Conservation (phyloP, 1,140 invertebrate species). For the Tenebrio molitor region DNA sequence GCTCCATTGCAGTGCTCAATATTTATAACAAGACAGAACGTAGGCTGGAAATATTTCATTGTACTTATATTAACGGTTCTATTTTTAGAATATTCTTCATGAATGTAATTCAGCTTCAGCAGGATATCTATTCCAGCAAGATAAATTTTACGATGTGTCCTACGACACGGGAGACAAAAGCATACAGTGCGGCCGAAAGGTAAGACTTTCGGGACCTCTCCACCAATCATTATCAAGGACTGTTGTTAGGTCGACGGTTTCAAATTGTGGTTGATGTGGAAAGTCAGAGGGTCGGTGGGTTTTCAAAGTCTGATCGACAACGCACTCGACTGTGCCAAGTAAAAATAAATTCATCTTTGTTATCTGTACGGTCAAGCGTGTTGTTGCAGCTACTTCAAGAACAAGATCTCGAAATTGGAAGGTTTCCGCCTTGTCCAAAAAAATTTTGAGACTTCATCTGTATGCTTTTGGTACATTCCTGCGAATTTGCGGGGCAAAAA, state of each 20-base stretch:
- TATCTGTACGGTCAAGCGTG: constrained; percentile 4
- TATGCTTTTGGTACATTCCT: constrained; percentile 96
- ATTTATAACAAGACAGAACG: constrained; percentile 78
- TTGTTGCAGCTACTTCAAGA: constrained; percentile 47
- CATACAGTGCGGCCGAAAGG: constrained; percentile 92
- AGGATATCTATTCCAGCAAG: constrained; percentile 91
- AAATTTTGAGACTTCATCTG: constrained; percentile 81
- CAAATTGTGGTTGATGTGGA: constrained; percentile 96
- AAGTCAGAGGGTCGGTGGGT: constrained; percentile 77
- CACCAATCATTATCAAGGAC: too few relatives aligned
- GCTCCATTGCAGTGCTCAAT: constrained; percentile 90
- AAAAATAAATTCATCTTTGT: constrained; percentile 43
- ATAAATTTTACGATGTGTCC: constrained; percentile 92
- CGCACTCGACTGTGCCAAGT: constrained; percentile 73
- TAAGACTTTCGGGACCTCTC: too few relatives aligned
- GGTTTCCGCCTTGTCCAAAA: constrained; percentile 65
- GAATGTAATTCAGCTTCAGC: constrained; percentile 84
- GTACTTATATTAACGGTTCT: constrained; percentile 41
- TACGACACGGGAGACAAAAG: constrained; percentile 96
- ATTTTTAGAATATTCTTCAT: constrained; percentile 72
- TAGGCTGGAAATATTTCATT: constrained; percentile 56
- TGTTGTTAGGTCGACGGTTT: constrained; percentile 91
- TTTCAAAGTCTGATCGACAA: constrained; percentile 74
- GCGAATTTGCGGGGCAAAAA: constrained; percentile 74
- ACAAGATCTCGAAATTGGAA: constrained; percentile 40